Percentiles rank a stretch among this genome's conserved stretches.
phyloP scores from a whole-genome alignment of 1,140 invertebrate species.

The Lepidotrigona ventralis region DNA sequence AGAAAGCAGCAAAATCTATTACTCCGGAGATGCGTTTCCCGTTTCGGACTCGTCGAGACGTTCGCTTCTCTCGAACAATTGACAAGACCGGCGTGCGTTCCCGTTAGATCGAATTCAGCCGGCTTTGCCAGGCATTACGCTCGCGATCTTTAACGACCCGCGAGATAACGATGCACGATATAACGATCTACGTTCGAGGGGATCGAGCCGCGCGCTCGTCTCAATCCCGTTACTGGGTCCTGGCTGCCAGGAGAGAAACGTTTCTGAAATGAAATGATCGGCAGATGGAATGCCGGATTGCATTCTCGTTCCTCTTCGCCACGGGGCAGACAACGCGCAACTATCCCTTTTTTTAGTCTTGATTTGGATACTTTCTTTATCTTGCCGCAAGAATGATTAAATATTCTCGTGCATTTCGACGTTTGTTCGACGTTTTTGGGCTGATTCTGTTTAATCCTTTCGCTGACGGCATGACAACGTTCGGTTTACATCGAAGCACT shows the following conservation, averaged over 20 bases:
- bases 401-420: too few species aligned
- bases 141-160: conserved; percentile 57
- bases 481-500: too few species aligned
- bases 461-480: too few species aligned
- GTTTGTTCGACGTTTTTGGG: too few species aligned
- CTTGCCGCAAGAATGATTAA: too few species aligned
- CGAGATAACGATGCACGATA: conserved; percentile 72
- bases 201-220: conserved; percentile 34
- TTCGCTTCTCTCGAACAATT: conserved; percentile 53
- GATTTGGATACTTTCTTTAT: too few species aligned
- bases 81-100: conserved; percentile 42
- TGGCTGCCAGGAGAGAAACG: not conserved
- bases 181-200: conserved; percentile 68
- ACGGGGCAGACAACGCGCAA: too few species aligned
- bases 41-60: conserved; percentile 41
- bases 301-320: conserved; percentile 11
- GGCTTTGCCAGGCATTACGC: conserved; percentile 47
- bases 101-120: conserved; percentile 60
- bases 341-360: too few species aligned
- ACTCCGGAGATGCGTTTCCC: conserved; percentile 34
- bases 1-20: conserved; percentile 48
- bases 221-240: conserved; percentile 59
- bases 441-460: too few species aligned
- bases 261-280: conserved; percentile 44
- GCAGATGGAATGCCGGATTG: not conserved